Evolutionary conservation across 2,888 invertebrate genomes (phyloP).

Genomic region (Macrosoma leucophasiata): DNA sequence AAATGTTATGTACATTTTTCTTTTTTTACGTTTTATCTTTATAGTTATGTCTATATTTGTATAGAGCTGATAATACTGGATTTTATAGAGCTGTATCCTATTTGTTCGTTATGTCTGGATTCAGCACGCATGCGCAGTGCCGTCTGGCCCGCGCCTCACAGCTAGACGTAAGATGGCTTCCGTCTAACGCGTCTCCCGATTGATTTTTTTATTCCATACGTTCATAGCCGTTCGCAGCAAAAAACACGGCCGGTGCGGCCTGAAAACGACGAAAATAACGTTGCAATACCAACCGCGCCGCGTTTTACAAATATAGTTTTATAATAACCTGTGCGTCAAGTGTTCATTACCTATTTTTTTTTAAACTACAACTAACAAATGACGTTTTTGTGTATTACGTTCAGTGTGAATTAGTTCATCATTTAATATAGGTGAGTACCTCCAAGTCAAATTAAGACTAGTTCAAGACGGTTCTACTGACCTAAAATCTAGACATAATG

Average conservation of each 20-base stretch:
- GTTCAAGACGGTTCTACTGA: constrained; percentile 39
- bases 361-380: too few species aligned
- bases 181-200: constrained; percentile 50
- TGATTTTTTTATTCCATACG: constrained; percentile 59
- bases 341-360: too few species aligned
- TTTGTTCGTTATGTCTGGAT: constrained; percentile 20
- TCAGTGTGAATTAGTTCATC: constrained; percentile 1
- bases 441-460: constrained; percentile 22
- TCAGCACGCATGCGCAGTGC: constrained; percentile 54
- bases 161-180: constrained; percentile 64
- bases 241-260: constrained; percentile 22
- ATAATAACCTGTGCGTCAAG: constrained; percentile 22
- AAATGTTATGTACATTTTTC: too few species aligned
- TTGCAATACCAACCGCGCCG: constrained; percentile 11
- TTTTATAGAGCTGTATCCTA: too few species aligned
- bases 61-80: too few species aligned
- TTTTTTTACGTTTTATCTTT: too few species aligned
- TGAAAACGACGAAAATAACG: constrained; percentile 22
- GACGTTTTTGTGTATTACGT: constrained; percentile 11
- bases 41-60: too few species aligned
- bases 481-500: constrained; percentile 57
- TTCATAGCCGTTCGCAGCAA: constrained; percentile 33
- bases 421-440: constrained; percentile 7
- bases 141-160: constrained; percentile 38
- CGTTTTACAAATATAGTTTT: constrained; percentile 17